phyloP scores from a whole-genome alignment of 2,113 vertebrate species.

The Protobothrops mucrosquamatus region DNA sequence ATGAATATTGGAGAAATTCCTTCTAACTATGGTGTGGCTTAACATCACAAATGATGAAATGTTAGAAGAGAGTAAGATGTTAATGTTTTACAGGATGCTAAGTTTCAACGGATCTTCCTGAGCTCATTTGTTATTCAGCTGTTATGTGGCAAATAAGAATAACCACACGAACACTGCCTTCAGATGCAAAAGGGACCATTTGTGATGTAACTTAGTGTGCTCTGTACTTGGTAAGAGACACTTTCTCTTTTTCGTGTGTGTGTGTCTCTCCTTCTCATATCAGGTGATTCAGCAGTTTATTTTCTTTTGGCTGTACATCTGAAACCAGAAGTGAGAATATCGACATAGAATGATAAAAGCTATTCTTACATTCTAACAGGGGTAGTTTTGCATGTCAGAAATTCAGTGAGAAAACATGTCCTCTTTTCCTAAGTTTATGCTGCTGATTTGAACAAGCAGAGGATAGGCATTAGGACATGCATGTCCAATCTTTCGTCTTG shows the following conservation, averaged over 20 bases:
- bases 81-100: not conserved
- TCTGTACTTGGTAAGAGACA: not conserved
- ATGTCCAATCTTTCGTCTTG: not conserved
- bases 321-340: not conserved
- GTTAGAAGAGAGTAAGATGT: not conserved
- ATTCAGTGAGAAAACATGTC: not conserved
- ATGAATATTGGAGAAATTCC: not conserved
- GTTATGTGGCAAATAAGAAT: not conserved
- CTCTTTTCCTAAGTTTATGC: not conserved
- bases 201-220: not conserved
- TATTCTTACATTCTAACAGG: not conserved
- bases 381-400: not conserved
- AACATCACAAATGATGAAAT: not conserved
- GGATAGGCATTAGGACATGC: not conserved
- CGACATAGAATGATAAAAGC: not conserved
- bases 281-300: not conserved
- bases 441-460: conserved; percentile 1
- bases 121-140: not conserved
- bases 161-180: not conserved
- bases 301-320: not conserved
- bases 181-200: not conserved
- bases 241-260: not conserved
- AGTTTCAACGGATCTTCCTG: not conserved
- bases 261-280: not conserved
- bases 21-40: not conserved